Base-by-base conservation (phyloP, 2,888 invertebrate species). In the Plebejus anna region DNA sequence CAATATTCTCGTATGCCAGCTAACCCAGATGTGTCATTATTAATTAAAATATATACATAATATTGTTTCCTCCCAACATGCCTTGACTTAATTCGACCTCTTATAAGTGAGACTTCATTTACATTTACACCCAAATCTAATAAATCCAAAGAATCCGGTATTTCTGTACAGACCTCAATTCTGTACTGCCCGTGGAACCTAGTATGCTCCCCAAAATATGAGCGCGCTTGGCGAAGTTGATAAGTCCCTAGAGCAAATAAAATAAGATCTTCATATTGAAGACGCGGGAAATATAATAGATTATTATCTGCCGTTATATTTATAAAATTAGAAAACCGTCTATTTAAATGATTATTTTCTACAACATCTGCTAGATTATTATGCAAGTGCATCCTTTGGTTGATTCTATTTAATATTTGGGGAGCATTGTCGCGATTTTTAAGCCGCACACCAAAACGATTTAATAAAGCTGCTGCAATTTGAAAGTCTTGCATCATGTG, bases 401-500 rank as follows among this genome's bases (percentile, higher is more conserved):
- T 22, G 4, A 75, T 61, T n/a, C 13, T 59, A 11, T 59, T 38
- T 59, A 75, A 59, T 75, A 75, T 75, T 75, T 75, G n/a, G n/a
- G 16, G 4, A 11, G 59, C 61, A 75, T 61, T 5, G 5, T 59
- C 75, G 36, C 7, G 77, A 78, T 71, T 79, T 79, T 38, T 77
- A 79, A 75, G 38, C 13, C 70, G 70, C 11, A 32, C 70, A 70
- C 70, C 70, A 70, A 70, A 70, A 5, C 16, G 9, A 70, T 70
- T 70, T 16, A 70, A 32, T 11, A 32, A 32, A 36, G 76, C 73
- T 13, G 79, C 79, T 22, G 79, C 79, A 75, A 80, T 79, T 77
- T 78, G 57, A 75, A 79, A 78, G 28, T 78, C 71, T 57, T 76
- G 71, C 78, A 79, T 77, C 80, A 70, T 79, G 13, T 79, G 76